Evolutionary conservation across 2,888 invertebrate species (phyloP), one percentile per base, ranked within the genome.

Genomic region (Chaetoderma sp.): DNA sequence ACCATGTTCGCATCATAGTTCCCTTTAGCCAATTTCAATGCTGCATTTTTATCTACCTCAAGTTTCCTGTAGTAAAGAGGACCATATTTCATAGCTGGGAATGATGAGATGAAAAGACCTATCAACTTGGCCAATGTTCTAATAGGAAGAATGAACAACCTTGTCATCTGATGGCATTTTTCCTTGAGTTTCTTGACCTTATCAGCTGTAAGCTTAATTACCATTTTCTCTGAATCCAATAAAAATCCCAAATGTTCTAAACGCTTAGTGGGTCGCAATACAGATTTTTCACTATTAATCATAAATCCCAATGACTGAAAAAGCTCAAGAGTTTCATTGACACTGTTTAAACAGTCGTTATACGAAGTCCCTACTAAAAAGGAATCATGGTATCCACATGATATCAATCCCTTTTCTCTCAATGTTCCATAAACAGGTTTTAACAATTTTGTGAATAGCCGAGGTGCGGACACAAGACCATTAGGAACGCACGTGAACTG

Each of bases 371-470:
- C 42, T 10, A 67, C 58, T 8, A 56, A 23, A 27, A 66, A 57
- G 21, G 47, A 49, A 18, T 66, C 65, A 21, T 64, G 66, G 36
- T 67, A 67, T 13, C 60, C 42, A 3, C 60, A 45, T 61, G 58
- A 65, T 8, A 44, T 44, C 36, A 65, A 63, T 13, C 65, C 30
- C 45, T 63, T 66, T 63, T 68, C 56, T 10, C 69, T 5, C 4
- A 67, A 45, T 1, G 8, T 21, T n/a, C 70, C 60, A 47, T 63
- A 70, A 1, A 68, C 61, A 13, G 65, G 67, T 55, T 74, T 72
- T 33, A 65, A 10, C 1, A 72, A 2, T 64, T 74, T 74, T 13
- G 70, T 72, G 33, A 67, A 74, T 10, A 68, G 27, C 4, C 74
- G 28, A 8, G 72, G 74, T 1, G 67, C 65, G 16, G 54, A 39